Percentiles rank a stretch among this genome's conserved stretches.
Conservation (phyloP, 1,140 invertebrate species). For the Aphis gossypii region DNA sequence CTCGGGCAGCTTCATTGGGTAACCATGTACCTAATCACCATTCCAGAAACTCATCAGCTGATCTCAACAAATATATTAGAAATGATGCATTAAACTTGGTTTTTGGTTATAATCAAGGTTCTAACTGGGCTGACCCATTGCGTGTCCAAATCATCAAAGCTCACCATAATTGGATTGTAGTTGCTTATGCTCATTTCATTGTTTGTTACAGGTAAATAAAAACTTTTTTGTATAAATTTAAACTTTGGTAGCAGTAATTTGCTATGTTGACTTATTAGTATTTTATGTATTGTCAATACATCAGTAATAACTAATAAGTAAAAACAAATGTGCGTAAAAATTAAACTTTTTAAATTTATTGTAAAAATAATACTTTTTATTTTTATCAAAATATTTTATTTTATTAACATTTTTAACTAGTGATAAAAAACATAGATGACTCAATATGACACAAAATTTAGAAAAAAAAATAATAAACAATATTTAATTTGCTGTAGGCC, state of each 20-base stretch:
- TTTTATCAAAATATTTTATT: too few species aligned
- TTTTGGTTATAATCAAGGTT: constrained; percentile 71
- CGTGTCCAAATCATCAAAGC: constrained; percentile 93
- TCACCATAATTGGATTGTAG: constrained; percentile 97
- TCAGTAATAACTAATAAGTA: too few species aligned
- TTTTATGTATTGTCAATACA: too few species aligned
- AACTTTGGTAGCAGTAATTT: neutral
- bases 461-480: too few species aligned
- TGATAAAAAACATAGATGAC: too few species aligned
- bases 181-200: constrained; percentile 94
- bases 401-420: too few species aligned
- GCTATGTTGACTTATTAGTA: too few species aligned
- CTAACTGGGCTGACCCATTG: constrained; percentile 81
- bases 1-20: constrained; percentile 82
- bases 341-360: too few species aligned
- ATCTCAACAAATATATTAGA: constrained; percentile 77
- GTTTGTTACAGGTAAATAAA: constrained; percentile 83
- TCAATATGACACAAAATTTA: too few species aligned
- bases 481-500: too few species aligned
- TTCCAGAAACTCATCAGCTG: constrained; percentile 78
- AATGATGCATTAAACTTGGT: constrained; percentile 74
- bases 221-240: neutral
- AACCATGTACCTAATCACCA: constrained; percentile 82
- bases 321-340: too few species aligned
- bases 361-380: too few species aligned